Evolutionary conservation across 2,888 invertebrate species (phyloP), one percentile per base, ranked within the genome.

Genomic region (Sarcophaga rosellei): DNA sequence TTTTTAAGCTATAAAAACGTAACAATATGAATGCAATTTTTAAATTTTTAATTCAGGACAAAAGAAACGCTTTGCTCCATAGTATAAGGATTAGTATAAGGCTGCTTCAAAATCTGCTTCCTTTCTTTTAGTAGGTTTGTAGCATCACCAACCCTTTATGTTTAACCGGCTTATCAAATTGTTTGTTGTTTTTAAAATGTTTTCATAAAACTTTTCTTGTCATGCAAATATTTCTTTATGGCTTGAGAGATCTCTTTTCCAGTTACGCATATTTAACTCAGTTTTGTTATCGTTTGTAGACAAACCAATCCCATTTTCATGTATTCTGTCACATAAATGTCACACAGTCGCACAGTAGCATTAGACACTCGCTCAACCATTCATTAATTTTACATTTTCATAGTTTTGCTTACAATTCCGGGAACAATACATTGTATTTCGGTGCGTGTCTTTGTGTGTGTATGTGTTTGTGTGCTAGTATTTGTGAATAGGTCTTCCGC

Each of bases 331-430:
- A 44, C 45, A 62, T 17, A 47, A 47, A 35, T 35, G 35, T 35
- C 35, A 35, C 8, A 35, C 8, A 25, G 25, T 25, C 3, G 4
- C 25, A 25, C 4, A 35, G 35, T 35, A 35, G 35, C 35, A 35
- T 8, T 35, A 8, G 53, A 35, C 5, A 61, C 45, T 25, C 72
- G 47, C 47, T 23, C 53, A 62, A 25, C 17, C 69, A 69, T 21
- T 62, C 62, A 77, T 78, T 78, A 44, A 83, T 73, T 66, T 62
- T 12, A 44, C 44, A 53, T 68, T 73, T 83, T 3, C 57, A 57
- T 20, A 66, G 11, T 53, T 53, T 53, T 53, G 1, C 1, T 53
- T 53, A 53, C 15, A 17, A 53, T 20, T 66, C 4, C 20, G 8
- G 66, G 6, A 12, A 45, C 44, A 66, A 53, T 4, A 4, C 17